Percentiles rank a stretch among this genome's conserved stretches.
Conservation (phyloP, 2,797 vertebrate genomes). For the Antennarius maculatus region DNA sequence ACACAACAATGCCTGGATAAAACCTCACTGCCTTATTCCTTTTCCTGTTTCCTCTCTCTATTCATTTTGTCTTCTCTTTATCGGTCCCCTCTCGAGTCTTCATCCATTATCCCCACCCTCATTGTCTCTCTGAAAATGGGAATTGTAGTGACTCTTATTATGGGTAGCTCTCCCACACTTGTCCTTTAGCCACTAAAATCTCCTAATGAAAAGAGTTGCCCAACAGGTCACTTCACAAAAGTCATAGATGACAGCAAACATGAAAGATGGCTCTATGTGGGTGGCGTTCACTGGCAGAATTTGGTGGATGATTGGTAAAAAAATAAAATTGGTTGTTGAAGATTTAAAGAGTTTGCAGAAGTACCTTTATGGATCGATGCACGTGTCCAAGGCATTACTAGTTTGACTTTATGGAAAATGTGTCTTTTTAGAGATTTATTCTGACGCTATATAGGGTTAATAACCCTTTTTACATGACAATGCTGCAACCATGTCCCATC, state of each 20-base stretch:
- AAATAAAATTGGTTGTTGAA: neutral
- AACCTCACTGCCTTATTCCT: conserved; percentile 29
- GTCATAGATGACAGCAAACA: conserved; percentile 38
- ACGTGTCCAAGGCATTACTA: neutral
- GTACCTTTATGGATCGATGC: neutral
- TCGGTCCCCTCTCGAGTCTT: conserved; percentile 23
- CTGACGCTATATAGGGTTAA: no score
- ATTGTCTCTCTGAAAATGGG: conserved; percentile 35
- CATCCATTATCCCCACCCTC: conserved; percentile 30
- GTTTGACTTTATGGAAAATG: neutral
- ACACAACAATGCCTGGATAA: conserved; percentile 36
- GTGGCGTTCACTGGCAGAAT: neutral
- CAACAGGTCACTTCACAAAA: conserved; percentile 51
- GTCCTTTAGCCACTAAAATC: conserved; percentile 28
- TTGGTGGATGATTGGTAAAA: conserved; percentile 15
- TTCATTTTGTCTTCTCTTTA: conserved; percentile 40
- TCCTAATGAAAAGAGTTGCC: conserved; percentile 38
- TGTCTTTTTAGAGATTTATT: neutral
- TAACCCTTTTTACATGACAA: no score
- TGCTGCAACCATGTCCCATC: no score
- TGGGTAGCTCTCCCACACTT: conserved; percentile 5
- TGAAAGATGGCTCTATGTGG: conserved; percentile 33
- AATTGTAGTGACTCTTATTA: conserved; percentile 24
- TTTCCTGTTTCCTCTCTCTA: conserved; percentile 33
- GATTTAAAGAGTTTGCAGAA: conserved; percentile 1